phyloP scores from a whole-genome alignment of 2,113 vertebrate genomes.

The Dromaius novaehollandiae region DNA sequence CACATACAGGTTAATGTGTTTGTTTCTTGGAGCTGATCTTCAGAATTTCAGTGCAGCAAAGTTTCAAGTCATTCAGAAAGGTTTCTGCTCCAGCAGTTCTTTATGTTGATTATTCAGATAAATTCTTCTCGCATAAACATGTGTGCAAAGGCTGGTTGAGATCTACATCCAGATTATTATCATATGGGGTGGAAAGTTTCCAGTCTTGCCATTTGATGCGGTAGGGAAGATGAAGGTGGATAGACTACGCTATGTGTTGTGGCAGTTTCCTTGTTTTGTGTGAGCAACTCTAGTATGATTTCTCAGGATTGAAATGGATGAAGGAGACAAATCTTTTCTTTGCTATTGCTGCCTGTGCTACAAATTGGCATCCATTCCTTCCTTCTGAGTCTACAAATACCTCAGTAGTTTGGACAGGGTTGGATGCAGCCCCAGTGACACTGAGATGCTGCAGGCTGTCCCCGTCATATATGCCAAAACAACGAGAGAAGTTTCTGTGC shows the following conservation, averaged over 20 bases:
- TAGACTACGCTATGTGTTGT: not conserved
- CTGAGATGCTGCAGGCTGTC: not conserved
- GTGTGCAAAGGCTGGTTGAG: not conserved
- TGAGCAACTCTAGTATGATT: not conserved
- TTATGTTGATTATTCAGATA: not conserved
- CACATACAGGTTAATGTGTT: fast-evolving
- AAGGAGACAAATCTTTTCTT: not conserved
- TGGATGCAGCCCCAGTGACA: not conserved
- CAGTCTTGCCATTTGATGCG: not conserved
- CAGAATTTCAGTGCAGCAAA: not conserved
- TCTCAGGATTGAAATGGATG: not conserved
- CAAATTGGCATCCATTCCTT: not conserved
- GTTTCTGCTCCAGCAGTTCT: not conserved
- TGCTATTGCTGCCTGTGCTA: not conserved
- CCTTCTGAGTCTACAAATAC: not conserved
- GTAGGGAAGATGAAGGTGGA: not conserved
- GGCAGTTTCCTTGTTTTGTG: not conserved
- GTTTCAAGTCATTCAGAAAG: not conserved
- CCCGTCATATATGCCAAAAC: not conserved
- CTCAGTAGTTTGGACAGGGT: not conserved
- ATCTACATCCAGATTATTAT: not conserved
- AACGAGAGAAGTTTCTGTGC: no score
- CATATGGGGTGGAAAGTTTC: not conserved
- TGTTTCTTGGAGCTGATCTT: not conserved
- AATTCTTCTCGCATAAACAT: not conserved